Conservation (phyloP, 2,113 vertebrate genomes). For the Menura novaehollandiae region DNA sequence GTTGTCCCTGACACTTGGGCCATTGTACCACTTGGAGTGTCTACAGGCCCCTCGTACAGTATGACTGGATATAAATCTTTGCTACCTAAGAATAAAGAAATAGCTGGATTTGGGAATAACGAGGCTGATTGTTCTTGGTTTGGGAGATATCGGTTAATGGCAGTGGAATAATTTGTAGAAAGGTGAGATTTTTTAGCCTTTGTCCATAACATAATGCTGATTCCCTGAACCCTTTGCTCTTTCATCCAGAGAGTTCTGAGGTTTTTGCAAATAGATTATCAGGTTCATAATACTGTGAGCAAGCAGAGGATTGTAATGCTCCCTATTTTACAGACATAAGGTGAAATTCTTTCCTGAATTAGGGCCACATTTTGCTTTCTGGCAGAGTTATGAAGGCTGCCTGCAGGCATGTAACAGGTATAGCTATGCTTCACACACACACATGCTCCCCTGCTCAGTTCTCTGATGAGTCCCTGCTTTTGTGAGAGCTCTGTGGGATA, state of each 20-base stretch:
- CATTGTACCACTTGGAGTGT: neutral
- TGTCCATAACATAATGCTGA: neutral
- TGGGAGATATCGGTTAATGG: neutral
- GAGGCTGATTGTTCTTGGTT: neutral
- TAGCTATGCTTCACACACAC: neutral
- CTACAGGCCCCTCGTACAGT: neutral
- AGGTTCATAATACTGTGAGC: neutral
- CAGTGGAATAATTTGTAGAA: neutral
- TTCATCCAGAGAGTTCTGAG: neutral
- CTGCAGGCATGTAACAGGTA: neutral
- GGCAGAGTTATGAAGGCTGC: neutral
- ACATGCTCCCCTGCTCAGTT: neutral
- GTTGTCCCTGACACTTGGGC: neutral
- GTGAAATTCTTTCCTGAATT: neutral
- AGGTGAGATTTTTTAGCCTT: neutral
- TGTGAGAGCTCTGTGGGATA: neutral
- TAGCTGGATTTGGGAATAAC: neutral
- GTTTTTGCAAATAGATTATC: neutral
- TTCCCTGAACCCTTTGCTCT: neutral
- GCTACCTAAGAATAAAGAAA: neutral
- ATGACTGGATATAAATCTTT: neutral
- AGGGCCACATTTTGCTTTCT: neutral
- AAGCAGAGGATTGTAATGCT: neutral
- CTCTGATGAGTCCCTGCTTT: neutral
- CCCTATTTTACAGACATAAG: neutral